phyloP scores from a whole-genome alignment of 2,888 invertebrate species.

The Mantis religiosa region DNA sequence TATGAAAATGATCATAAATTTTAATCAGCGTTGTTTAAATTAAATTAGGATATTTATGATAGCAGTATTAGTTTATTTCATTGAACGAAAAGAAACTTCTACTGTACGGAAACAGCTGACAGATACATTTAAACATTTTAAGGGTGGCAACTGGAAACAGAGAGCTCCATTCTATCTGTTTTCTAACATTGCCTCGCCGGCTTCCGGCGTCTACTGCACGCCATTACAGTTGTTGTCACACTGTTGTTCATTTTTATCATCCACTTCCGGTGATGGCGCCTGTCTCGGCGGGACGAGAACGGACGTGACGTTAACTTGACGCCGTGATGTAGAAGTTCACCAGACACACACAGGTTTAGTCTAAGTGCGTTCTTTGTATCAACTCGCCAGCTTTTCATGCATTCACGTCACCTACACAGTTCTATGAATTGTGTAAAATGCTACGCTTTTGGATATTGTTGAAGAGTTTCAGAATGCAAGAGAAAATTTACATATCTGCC shows the following conservation, averaged over 20 bases:
- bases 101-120: no score
- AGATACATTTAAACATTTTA: neutral
- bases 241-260: neutral
- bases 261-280: neutral
- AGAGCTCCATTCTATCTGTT: neutral
- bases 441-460: neutral
- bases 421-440: neutral
- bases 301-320: neutral
- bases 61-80: no score
- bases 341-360: neutral
- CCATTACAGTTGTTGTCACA: neutral
- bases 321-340: neutral
- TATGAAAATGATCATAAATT: no score
- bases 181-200: neutral
- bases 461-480: neutral
- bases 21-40: no score
- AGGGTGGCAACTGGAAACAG: neutral
- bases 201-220: neutral
- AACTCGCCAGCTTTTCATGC: neutral
- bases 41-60: no score
- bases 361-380: neutral
- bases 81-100: no score
- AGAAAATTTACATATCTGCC: neutral
- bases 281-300: neutral
- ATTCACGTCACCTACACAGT: neutral